Evolutionary conservation across 2,113 vertebrate species (phyloP).

Genomic region (Malaclemys terrapin): DNA sequence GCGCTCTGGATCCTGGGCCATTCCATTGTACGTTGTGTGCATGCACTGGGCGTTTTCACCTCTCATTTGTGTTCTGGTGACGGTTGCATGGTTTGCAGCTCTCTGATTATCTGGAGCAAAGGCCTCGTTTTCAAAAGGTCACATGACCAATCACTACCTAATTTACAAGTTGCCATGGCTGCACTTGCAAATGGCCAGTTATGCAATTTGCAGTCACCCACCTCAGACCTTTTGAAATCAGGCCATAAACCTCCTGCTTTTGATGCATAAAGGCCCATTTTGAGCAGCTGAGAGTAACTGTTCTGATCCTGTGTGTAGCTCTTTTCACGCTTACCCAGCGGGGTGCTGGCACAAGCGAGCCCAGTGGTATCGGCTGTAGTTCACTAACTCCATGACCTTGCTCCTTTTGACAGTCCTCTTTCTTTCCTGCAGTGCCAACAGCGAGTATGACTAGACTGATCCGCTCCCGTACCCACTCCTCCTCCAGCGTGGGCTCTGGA

Average conservation of each 20-base stretch:
- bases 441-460: slow-evolving; percentile 92
- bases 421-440: slow-evolving; percentile 89
- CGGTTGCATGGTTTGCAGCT: slow-evolving; percentile 67
- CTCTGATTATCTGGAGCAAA: slow-evolving; percentile 22
- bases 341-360: background rate
- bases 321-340: background rate
- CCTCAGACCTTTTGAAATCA: slow-evolving; percentile 63
- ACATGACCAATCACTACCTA: background rate
- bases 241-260: slow-evolving; percentile 55
- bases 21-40: background rate
- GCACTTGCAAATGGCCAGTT: slow-evolving; percentile 8
- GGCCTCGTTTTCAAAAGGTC: slow-evolving; percentile 69
- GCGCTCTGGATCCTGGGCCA: slow-evolving; percentile 53
- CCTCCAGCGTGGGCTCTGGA: slow-evolving; percentile 89
- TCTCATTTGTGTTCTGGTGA: slow-evolving; percentile 61
- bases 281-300: slow-evolving; percentile 13
- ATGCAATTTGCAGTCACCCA: slow-evolving; percentile 6
- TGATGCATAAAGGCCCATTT: slow-evolving; percentile 15
- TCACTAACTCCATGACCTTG: background rate
- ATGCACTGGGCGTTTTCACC: background rate
- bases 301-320: slow-evolving; percentile 21
- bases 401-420: background rate
- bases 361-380: background rate
- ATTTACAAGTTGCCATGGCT: background rate
- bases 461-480: slow-evolving; percentile 92